phyloP scores from a whole-genome alignment of 1,140 invertebrate species.

The Anthonomus grandis region DNA sequence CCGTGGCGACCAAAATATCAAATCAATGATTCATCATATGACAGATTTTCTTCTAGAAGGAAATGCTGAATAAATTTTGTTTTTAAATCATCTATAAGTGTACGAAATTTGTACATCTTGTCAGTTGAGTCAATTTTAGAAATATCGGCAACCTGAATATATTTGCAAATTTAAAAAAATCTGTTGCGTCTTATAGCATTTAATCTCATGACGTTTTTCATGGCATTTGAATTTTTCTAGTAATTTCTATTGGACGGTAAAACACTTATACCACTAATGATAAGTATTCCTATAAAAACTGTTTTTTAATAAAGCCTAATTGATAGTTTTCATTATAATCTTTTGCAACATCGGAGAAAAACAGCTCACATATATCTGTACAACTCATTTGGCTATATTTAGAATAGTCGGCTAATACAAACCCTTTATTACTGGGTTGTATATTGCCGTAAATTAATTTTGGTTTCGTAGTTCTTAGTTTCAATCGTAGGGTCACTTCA shows the following conservation, averaged over 20 bases:
- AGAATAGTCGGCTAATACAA: too few relatives aligned
- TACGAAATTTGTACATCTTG: conserved; percentile 19
- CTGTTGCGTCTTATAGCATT: conserved; percentile 15
- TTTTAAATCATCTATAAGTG: conserved; percentile 15
- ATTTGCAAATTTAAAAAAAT: conserved; percentile 22
- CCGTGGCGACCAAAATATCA: too few relatives aligned
- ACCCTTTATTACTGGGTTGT: too few relatives aligned
- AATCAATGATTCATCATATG: conserved; percentile 17
- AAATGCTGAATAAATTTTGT: conserved; percentile 13
- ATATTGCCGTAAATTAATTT: too few relatives aligned
- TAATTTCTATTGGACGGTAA: conserved; percentile 21
- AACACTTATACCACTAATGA: conserved; percentile 14
- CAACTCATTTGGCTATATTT: too few relatives aligned
- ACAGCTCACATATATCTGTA: too few relatives aligned
- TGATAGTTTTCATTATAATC: conserved; percentile 6
- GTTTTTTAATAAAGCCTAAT: conserved; percentile 15
- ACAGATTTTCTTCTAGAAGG: conserved; percentile 10
- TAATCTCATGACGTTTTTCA: conserved; percentile 12
- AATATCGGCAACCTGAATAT: conserved; percentile 22
- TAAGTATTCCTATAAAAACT: conserved; percentile 20
- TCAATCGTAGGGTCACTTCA: too few relatives aligned
- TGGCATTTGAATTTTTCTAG: conserved; percentile 9
- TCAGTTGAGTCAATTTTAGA: too few relatives aligned
- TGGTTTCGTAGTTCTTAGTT: too few relatives aligned
- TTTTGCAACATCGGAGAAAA: conserved; percentile 11